These are phyloP conservation scores for Zaprionus ornatus DNA, from an alignment of 1,140 invertebrate genomes.

Conservation along the genomic window DNA sequence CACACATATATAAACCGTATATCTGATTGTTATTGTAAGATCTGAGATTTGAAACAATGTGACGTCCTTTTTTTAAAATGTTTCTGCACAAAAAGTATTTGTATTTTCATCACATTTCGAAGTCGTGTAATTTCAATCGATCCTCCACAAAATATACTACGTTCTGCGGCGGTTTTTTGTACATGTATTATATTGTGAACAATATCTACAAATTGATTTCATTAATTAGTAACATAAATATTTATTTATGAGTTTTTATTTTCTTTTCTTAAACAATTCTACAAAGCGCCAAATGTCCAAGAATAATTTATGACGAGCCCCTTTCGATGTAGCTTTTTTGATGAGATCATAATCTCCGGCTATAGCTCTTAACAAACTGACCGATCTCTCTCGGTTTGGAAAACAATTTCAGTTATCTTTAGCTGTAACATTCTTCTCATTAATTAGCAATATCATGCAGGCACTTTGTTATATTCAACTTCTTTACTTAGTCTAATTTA, in stretches of 20 bases:
- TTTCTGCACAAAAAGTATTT: constrained; percentile 52
- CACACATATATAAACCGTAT: constrained; percentile 40
- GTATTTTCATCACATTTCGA: constrained; percentile 20
- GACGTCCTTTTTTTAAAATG: constrained; percentile 68
- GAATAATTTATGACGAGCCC: constrained; percentile 29
- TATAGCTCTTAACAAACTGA: constrained; percentile 3
- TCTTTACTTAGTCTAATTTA: constrained; percentile 55
- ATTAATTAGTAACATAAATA: constrained; percentile 81
- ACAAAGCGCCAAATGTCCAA: constrained; percentile 5
- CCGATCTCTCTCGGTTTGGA: constrained; percentile 35
- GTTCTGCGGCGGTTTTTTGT: constrained; percentile 48
- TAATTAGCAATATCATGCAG: constrained; percentile 83
- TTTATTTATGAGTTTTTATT: constrained; percentile 52
- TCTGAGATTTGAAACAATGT: constrained; percentile 51
- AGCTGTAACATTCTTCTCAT: constrained; percentile 31
- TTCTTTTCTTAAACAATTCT: constrained; percentile 57
- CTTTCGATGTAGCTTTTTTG: constrained; percentile 53
- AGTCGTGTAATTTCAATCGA: constrained; percentile 13
- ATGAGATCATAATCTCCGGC: constrained; percentile 66
- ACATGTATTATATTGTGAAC: constrained; percentile 65
- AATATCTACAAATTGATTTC: constrained; percentile 78
- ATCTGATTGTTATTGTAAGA: constrained; percentile 62
- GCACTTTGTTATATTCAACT: constrained; percentile 91
- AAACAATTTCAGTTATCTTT: constrained; percentile 30
- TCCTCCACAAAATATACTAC: constrained; percentile 14